phyloP scores from a whole-genome alignment of 92 coral and sea anemone species.

The Epizoanthus illoricatus region DNA sequence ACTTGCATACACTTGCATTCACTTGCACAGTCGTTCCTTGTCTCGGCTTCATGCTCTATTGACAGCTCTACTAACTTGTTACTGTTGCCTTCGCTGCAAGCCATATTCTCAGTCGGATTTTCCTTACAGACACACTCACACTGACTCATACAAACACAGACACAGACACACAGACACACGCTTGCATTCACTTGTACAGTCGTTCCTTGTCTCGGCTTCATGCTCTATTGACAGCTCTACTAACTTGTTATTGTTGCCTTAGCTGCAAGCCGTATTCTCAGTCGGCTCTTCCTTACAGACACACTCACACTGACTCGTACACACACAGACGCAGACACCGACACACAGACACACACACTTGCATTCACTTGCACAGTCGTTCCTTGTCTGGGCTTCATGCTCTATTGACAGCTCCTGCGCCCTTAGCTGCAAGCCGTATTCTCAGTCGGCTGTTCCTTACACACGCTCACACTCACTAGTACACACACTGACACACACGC shows the following conservation, averaged over 20 bases:
- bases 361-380: neutral
- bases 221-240: neutral
- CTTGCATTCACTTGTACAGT: neutral
- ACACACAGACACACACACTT: too few species aligned
- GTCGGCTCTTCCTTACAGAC: constrained; percentile 33
- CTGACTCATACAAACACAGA: too few species aligned
- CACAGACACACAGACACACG: too few species aligned
- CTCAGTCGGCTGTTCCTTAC: constrained; percentile 52
- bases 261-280: constrained; percentile 87
- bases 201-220: neutral
- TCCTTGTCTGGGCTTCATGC: too few species aligned
- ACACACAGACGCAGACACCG: too few species aligned
- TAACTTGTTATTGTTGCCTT: constrained; percentile 78
- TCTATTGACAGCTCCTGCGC: constrained; percentile 45
- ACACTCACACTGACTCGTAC: too few species aligned
- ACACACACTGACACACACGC: too few species aligned
- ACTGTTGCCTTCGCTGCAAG: constrained; percentile 90
- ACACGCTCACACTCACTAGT: too few species aligned
- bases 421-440: constrained; percentile 90
- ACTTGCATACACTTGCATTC: too few species aligned
- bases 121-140: too few species aligned
- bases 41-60: neutral
- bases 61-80: too few species aligned
- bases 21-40: neutral
- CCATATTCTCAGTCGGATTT: constrained; percentile 78